Conservation (phyloP, 2,797 vertebrate genomes). For the Antrozous pallidus region DNA sequence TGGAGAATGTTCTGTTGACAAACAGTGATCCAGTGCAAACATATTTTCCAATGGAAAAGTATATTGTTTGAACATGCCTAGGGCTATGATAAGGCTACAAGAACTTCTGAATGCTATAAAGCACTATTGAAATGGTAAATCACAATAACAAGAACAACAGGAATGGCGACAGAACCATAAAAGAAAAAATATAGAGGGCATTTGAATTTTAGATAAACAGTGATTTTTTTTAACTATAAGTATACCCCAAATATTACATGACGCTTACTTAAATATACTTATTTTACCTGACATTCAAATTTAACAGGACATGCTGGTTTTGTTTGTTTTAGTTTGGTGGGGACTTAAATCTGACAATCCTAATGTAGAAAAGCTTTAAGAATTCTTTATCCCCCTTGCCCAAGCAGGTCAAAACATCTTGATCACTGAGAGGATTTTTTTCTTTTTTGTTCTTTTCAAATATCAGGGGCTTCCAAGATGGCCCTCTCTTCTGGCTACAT, state of each 20-base stretch:
- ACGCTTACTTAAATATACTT: not conserved
- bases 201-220: slow-evolving; percentile 9
- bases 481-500: not conserved
- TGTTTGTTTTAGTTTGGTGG: not conserved
- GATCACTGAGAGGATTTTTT: not conserved
- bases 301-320: not conserved
- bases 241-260: not conserved
- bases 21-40: not conserved
- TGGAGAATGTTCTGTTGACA: not conserved
- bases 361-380: not conserved
- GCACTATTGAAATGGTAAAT: not conserved
- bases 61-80: not conserved
- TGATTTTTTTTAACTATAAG: not conserved
- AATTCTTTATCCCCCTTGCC: not conserved
- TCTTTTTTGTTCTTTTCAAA: not conserved
- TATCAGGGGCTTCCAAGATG: not conserved
- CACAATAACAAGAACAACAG: not conserved
- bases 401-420: not conserved
- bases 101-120: not conserved
- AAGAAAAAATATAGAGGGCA: not conserved
- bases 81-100: not conserved
- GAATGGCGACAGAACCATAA: not conserved
- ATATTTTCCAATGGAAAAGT: not conserved
- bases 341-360: not conserved
- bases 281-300: not conserved